Percentiles rank a stretch among this genome's conserved stretches.
These are phyloP conservation scores for Ephydatia muelleri DNA, from an alignment of 37 sponge, comb jelly and placozoan species.

Conservation along the genomic window DNA sequence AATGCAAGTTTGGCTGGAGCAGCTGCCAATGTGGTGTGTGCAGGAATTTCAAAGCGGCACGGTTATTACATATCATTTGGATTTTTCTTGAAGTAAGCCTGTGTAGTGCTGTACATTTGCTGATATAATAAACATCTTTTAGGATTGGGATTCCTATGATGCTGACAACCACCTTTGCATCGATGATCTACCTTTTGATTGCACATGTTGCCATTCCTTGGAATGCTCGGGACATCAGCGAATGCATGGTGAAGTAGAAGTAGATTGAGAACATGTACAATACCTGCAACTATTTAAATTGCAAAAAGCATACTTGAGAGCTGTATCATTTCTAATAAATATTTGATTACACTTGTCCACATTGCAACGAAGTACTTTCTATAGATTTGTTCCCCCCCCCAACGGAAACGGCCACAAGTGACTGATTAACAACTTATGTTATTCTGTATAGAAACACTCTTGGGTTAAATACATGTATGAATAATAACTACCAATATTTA, in stretches of 20 bases:
- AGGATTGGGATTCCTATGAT: constrained; percentile 98
- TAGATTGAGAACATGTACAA: too few relatives aligned
- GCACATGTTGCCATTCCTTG: constrained; percentile 80
- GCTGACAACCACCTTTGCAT: constrained; percentile 81
- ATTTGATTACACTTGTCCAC: too few relatives aligned
- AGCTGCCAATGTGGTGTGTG: constrained; percentile 98
- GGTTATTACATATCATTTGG: constrained; percentile 89
- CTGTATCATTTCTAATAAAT: too few relatives aligned
- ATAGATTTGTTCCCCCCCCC: too few relatives aligned
- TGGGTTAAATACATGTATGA: too few relatives aligned
- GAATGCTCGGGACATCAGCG: constrained; percentile 36
- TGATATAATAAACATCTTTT: background rate
- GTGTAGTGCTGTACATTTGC: background rate
- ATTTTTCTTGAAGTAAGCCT: constrained; percentile 83
- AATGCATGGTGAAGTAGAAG: background rate
- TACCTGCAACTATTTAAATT: too few relatives aligned
- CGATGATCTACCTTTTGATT: constrained; percentile 85
- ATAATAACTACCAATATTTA: too few relatives aligned
- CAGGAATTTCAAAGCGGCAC: constrained; percentile 95
- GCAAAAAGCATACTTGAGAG: too few relatives aligned
- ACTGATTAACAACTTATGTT: too few relatives aligned
- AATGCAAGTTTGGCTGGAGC: constrained; percentile 98
- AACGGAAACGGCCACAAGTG: too few relatives aligned
- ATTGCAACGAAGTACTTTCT: too few relatives aligned
- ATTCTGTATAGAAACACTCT: too few relatives aligned